Percentiles rank a stretch among this genome's conserved stretches.
Conservation (phyloP, 2,113 vertebrate genomes). For the Eurystomus gularis region DNA sequence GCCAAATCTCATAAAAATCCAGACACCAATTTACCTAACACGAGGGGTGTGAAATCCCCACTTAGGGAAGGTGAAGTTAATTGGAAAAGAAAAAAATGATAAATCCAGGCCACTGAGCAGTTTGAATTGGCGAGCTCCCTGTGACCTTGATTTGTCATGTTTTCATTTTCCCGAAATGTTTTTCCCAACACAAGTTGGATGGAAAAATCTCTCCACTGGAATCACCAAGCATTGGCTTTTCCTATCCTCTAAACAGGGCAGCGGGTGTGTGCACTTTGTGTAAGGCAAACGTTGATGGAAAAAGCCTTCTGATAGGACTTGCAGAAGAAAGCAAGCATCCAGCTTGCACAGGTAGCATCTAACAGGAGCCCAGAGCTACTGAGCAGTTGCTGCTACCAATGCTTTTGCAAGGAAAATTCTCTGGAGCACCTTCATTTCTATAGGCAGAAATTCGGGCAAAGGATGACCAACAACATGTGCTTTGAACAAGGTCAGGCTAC, state of each 20-base stretch:
- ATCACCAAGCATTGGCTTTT: background rate
- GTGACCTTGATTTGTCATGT: background rate
- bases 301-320: background rate
- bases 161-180: conserved; percentile 18
- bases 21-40: conserved; percentile 57
- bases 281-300: background rate
- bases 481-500: background rate
- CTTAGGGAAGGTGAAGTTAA: conserved; percentile 64
- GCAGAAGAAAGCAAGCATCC: background rate
- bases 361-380: fast-evolving
- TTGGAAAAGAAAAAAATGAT: conserved; percentile 48
- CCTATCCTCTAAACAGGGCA: background rate
- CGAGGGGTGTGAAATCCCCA: conserved; percentile 69
- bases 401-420: background rate
- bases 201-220: background rate
- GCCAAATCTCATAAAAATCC: conserved; percentile 67
- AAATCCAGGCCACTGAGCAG: conserved; percentile 53
- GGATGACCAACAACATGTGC: fast-evolving
- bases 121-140: background rate
- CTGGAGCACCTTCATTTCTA: background rate
- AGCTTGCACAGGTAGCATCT: background rate
- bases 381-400: background rate
- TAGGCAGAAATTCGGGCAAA: background rate
- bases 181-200: background rate
- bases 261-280: background rate